Evolutionary conservation across 2,888 invertebrate species (phyloP).

Genomic region (Drosophila mimica): DNA sequence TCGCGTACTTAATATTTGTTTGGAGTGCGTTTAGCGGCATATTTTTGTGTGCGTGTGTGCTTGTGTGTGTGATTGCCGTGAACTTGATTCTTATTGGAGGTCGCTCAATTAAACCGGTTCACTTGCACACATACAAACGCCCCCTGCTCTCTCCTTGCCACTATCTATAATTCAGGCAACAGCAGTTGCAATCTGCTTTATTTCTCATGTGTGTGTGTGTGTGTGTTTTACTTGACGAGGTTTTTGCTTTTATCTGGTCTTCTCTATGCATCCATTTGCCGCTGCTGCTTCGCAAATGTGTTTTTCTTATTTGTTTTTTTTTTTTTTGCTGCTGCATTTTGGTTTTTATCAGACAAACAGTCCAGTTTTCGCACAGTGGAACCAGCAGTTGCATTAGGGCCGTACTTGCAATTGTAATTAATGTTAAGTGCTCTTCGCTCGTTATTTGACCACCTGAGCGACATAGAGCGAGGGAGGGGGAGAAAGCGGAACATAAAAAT

Average conservation of each 20-base stretch:
- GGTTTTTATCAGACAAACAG: constrained; percentile 43
- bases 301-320: constrained; percentile 23
- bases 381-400: constrained; percentile 62
- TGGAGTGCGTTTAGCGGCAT: constrained; percentile 44
- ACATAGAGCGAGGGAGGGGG: background rate
- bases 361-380: constrained; percentile 56
- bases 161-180: constrained; percentile 48
- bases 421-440: constrained; percentile 55
- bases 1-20: constrained; percentile 23
- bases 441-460: constrained; percentile 26
- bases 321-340: constrained; percentile 12
- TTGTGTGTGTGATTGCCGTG: constrained; percentile 45
- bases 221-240: constrained; percentile 39
- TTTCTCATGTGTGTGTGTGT: constrained; percentile 14
- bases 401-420: constrained; percentile 58
- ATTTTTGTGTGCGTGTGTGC: constrained; percentile 7
- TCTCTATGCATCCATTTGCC: constrained; percentile 48
- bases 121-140: background rate
- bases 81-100: constrained; percentile 80
- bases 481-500: constrained; percentile 18
- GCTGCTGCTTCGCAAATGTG: constrained; percentile 50
- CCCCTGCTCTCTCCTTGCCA: background rate
- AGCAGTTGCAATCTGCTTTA: constrained; percentile 58
- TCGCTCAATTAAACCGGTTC: constrained; percentile 79
- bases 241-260: constrained; percentile 51